These are phyloP conservation scores for Anisognathus igniventris DNA, from an alignment of 2,797 vertebrate species.

Conservation along the genomic window DNA sequence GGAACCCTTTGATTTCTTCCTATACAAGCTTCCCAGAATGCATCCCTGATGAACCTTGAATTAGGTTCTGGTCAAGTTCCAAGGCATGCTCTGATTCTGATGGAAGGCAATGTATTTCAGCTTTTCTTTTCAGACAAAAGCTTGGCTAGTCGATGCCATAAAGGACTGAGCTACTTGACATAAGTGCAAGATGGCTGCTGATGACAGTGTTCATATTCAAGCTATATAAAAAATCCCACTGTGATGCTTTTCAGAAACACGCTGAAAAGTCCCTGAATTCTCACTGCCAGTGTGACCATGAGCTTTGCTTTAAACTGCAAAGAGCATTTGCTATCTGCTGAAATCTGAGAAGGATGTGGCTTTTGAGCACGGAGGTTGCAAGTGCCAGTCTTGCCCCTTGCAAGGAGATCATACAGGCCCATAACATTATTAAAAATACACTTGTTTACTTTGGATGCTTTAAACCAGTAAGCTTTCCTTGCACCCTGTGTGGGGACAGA, in stretches of 20 bases:
- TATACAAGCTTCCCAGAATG: background rate
- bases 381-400: background rate
- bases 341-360: background rate
- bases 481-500: background rate
- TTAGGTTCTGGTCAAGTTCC: background rate
- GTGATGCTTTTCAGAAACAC: background rate
- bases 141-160: background rate
- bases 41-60: background rate
- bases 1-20: background rate
- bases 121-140: background rate
- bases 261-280: background rate
- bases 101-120: background rate
- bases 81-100: background rate
- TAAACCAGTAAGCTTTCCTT: background rate
- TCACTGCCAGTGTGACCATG: rapidly evolving
- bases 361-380: background rate
- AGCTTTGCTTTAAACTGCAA: background rate
- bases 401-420: background rate
- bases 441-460: background rate
- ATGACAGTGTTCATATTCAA: background rate
- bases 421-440: background rate
- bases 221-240: background rate
- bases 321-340: background rate
- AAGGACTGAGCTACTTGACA: background rate
- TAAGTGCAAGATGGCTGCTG: background rate